Conservation (phyloP, 2,113 vertebrate genomes). For the Caranx ignobilis region DNA sequence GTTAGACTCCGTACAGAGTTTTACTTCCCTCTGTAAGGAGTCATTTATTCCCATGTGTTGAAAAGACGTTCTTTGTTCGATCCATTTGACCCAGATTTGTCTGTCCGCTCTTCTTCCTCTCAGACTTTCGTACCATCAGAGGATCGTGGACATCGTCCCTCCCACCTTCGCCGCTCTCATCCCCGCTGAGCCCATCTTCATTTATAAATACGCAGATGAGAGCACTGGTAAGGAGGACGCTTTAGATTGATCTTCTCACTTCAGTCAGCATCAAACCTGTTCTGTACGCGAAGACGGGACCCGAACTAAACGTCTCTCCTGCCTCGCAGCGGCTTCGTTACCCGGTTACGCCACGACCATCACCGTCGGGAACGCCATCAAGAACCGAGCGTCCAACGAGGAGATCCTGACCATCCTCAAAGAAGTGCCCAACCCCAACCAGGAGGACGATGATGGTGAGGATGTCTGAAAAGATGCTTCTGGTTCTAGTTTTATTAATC, state of each 20-base stretch:
- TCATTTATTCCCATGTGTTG: too few relatives aligned
- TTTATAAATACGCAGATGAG: constrained; percentile 93
- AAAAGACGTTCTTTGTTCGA: too few relatives aligned
- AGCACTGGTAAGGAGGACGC: constrained; percentile 87
- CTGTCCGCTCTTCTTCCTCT: constrained; percentile 13
- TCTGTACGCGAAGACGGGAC: neutral
- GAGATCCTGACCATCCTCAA: constrained; percentile 95
- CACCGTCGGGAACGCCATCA: constrained; percentile 92
- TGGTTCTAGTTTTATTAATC: too few relatives aligned
- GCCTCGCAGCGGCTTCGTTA: constrained; percentile 89
- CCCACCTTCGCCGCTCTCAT: constrained; percentile 92
- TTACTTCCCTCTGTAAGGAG: neutral
- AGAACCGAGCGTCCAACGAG: constrained; percentile 94
- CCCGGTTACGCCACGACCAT: constrained; percentile 91
- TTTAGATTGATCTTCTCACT: neutral
- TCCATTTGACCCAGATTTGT: too few relatives aligned
- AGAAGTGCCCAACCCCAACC: constrained; percentile 97
- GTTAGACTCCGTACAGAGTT: neutral
- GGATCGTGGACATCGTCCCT: constrained; percentile 96
- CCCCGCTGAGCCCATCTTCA: constrained; percentile 91
- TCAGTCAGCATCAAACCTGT: too few relatives aligned
- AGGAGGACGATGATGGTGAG: constrained; percentile 95
- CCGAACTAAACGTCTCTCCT: neutral
- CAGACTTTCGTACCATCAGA: constrained; percentile 97
- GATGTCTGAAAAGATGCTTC: too few relatives aligned